Conservation (phyloP, 2,888 invertebrate genomes). For the Sinohyriopsis cumingii region DNA sequence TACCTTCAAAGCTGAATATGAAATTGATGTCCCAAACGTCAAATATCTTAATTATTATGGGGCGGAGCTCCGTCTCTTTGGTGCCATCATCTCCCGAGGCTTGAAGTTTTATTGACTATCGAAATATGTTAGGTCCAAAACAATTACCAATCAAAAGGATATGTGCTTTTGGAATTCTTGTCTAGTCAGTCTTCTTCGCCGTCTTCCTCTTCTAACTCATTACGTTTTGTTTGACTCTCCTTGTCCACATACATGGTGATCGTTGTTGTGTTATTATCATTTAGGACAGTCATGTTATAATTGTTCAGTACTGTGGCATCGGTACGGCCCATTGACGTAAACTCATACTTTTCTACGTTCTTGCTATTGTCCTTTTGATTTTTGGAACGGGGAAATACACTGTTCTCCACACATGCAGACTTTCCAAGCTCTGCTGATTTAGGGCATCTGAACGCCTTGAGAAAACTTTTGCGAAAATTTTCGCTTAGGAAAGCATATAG, state of each 20-base stretch:
- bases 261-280: slow-evolving; percentile 10
- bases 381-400: slow-evolving; percentile 51
- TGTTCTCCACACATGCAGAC: slow-evolving; percentile 50
- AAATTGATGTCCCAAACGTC: too few relatives aligned
- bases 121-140: too few relatives aligned
- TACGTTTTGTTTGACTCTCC: slow-evolving; percentile 34
- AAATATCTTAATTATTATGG: too few relatives aligned
- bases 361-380: slow-evolving; percentile 31
- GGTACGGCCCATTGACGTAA: slow-evolving; percentile 35
- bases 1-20: too few relatives aligned
- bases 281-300: slow-evolving; percentile 4
- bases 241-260: slow-evolving; percentile 32
- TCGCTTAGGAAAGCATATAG: slow-evolving; percentile 71
- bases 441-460: slow-evolving; percentile 68
- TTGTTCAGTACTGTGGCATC: not conserved
- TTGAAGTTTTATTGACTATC: too few relatives aligned
- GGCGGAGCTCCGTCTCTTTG: too few relatives aligned
- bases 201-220: slow-evolving; percentile 13
- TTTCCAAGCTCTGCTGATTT: slow-evolving; percentile 51
- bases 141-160: too few relatives aligned
- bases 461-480: slow-evolving; percentile 69
- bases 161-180: too few relatives aligned
- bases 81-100: too few relatives aligned
- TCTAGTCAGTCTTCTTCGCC: too few relatives aligned
- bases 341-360: slow-evolving; percentile 37